A percentile compares a stretch with the other conserved stretches of the same genome.
Conservation (phyloP, 2,113 vertebrate species). For the Hylia prasina region DNA sequence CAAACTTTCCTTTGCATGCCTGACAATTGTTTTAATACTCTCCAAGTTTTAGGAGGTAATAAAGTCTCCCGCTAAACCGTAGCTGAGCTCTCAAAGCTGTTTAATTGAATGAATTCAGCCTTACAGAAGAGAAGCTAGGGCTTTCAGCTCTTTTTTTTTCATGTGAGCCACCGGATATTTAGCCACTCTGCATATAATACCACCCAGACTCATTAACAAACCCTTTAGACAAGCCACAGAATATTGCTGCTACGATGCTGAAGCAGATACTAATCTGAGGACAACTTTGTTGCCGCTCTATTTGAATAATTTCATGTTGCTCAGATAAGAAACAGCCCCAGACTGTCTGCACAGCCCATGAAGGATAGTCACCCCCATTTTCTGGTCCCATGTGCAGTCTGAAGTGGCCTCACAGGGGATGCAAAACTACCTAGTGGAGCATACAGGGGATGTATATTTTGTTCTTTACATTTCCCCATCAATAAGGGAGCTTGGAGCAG, state of each 20-base stretch:
- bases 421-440: background rate
- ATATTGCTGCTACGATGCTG: background rate
- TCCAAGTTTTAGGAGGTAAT: conserved; percentile 55
- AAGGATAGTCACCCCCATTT: rapidly evolving
- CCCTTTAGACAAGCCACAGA: background rate
- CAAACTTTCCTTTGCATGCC: conserved; percentile 55
- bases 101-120: conserved; percentile 75
- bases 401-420: background rate
- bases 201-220: conserved; percentile 45
- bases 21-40: conserved; percentile 66
- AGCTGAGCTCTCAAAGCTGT: conserved; percentile 69
- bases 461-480: background rate
- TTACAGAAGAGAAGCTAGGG: conserved; percentile 68
- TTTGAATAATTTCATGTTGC: background rate
- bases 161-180: conserved; percentile 73
- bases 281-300: background rate
- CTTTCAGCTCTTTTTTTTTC: conserved; percentile 63
- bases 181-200: conserved; percentile 58
- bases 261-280: background rate
- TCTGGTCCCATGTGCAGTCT: background rate
- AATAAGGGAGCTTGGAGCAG: background rate
- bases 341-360: no score
- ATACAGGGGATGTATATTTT: background rate
- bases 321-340: background rate
- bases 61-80: conserved; percentile 65